Evolutionary conservation across 2,797 vertebrate genomes (phyloP).

Genomic region (Ammospiza maritima): DNA sequence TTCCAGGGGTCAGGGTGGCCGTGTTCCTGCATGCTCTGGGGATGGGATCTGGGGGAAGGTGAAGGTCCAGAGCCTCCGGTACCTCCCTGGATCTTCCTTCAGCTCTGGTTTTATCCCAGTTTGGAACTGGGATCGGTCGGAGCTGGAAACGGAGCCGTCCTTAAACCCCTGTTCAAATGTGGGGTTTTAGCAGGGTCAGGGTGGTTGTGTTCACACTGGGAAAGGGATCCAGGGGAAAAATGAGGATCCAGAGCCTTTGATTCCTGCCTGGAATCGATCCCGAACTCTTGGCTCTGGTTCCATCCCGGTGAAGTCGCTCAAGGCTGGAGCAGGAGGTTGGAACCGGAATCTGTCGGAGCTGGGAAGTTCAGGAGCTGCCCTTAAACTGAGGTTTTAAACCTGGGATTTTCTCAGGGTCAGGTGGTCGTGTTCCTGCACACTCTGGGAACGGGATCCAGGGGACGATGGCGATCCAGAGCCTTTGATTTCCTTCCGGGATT

Average conservation of each 20-base stretch:
- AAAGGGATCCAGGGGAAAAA: neutral
- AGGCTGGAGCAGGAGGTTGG: neutral
- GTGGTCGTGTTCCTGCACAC: neutral
- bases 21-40: rapidly evolving
- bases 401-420: rapidly evolving
- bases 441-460: neutral
- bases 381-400: neutral
- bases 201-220: neutral
- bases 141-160: neutral
- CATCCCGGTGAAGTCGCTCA: neutral
- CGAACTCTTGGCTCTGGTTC: neutral
- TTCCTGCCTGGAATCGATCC: neutral
- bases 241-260: neutral
- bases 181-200: neutral
- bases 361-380: neutral
- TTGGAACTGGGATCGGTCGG: neutral
- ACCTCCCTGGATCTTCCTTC: rapidly evolving
- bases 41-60: rapidly evolving
- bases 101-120: rapidly evolving
- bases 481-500: rapidly evolving
- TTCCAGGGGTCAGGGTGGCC: neutral
- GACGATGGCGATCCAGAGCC: neutral
- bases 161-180: neutral
- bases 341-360: neutral
- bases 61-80: rapidly evolving